Evolutionary conservation across 2,888 invertebrate genomes (phyloP), one percentile per base, ranked within the genome.

Genomic region (Platynereis dumerilii): DNA sequence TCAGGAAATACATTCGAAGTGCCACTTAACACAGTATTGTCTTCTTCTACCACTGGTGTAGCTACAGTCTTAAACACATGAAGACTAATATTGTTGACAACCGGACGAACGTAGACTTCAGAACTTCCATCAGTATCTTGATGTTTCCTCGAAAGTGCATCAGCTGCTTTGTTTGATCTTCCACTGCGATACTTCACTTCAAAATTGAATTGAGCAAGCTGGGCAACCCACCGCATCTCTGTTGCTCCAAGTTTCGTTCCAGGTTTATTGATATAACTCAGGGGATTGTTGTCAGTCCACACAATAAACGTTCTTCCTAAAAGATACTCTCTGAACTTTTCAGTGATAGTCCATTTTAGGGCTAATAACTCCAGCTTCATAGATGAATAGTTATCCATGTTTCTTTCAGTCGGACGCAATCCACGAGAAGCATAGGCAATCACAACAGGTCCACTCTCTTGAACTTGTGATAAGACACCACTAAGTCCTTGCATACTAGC

Each of bases 361-460:
- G 62, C 68, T 12, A 70, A n/a, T 15, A 70, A 28, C 24, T 72
- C 69, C 48, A 72, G 58, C 34, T 69, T 72, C 57, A 68, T 65
- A n/a, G 20, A 20, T 7, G 20, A 20, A 48, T 48, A 48, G 20
- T 48, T 48, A 24, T 10, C 54, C 58, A 61, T 60, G 55, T 72
- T 68, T 44, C 48, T 57, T 42, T 73, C 74, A 54, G 68, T 29
- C 1, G 60, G 60, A 26, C 65, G 24, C 5, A 74, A 57, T 3
- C 54, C 45, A 22, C 69, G 58, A 39, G 72, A 69, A n/a, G 73
- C 71, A 59, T 73, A 73, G 24, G 58, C 61, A n/a, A 74, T 45
- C 0, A 74, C 67, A 12, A 28, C 58, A 0, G 12, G 27, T 10
- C 64, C 45, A 1, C 44, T 52, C 3, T 68, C 68, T 53, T 69